Base-by-base conservation (phyloP, 1,140 invertebrate species). In the Telenomus remus region DNA sequence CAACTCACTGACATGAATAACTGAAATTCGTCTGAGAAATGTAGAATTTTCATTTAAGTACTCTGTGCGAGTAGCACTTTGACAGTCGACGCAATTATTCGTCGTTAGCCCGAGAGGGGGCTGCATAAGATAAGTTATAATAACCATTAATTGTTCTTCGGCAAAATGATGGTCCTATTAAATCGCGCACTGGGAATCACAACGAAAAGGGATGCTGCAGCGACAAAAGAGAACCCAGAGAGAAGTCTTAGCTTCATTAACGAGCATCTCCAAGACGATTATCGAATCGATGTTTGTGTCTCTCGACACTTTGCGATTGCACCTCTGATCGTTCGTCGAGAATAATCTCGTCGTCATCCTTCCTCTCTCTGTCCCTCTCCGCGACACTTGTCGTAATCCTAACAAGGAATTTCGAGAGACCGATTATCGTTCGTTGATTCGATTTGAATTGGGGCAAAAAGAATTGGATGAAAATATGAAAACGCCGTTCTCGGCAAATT, bases 101-200 rank as follows among this genome's bases (percentile, higher is more conserved):
- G n/a, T n/a, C n/a, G 43, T 35, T 10, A 33, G 19, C 48, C 37
- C 42, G 9, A 33, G 14, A 16, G 44, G 43, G 68, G 50, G 53
- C 63, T 69, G 43, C 59, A 55, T 68, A 68, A 74, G 71, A 60
- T 74, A 75, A 78, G 39, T 78, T 68, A 51, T 78, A 78, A 78
- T 78, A 70, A 78, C 71, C 63, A 78, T 78, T 78, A 75, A 78
- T 79, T 70, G 78, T 79, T 51, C 78, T 76, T 79, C 51, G 70
- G 60, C 51, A 64, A 74, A 79, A 59, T 74, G 66, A 79, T 73
- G 78, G 69, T 44, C 59, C 65, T 79, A 76, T 79, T 79, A 76
- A 79, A 76, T 66, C 65, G 54, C 68, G 68, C 64, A 39, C 1
- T 39, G 49, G 15, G 63, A 59, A 72, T 47, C 42, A 43, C 49